Percentiles rank a stretch among this genome's conserved stretches.
phyloP scores from a whole-genome alignment of 2,888 invertebrate species.

The Agapostemon virescens region DNA sequence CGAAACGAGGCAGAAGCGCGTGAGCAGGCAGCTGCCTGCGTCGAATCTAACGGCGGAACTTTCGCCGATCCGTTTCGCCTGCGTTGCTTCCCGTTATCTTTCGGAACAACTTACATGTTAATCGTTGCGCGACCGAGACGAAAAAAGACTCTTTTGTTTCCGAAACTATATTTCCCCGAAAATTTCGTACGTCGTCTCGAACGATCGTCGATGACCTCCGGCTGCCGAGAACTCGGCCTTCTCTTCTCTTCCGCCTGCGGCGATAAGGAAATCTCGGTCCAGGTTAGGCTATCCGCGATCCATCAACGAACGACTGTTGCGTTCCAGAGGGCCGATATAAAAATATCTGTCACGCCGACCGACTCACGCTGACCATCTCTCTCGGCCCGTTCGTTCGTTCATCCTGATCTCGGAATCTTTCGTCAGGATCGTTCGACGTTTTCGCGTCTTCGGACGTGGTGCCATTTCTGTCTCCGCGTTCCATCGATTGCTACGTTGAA shows the following conservation, averaged over 20 bases:
- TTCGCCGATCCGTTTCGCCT: no score
- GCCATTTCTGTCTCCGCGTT: constrained; percentile 54
- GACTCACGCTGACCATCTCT: no score
- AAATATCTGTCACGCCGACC: constrained; percentile 52
- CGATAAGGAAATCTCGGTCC: constrained; percentile 53
- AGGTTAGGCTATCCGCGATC: not conserved
- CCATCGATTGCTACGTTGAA: constrained; percentile 54
- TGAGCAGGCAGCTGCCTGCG: no score
- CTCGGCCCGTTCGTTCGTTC: constrained; percentile 58
- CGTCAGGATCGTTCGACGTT: constrained; percentile 45
- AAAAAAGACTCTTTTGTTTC: not conserved
- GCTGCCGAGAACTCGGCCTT: not conserved
- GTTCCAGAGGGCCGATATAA: constrained; percentile 45
- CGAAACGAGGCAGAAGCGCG: constrained; percentile 49
- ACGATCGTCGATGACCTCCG: not conserved
- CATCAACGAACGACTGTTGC: constrained; percentile 54
- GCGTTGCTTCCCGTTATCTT: no score
- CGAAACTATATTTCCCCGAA: not conserved
- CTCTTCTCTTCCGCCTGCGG: not conserved
- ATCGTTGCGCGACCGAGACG: not conserved
- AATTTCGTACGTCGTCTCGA: no score
- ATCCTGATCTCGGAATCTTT: constrained; percentile 62
- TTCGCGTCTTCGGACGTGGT: constrained; percentile 20
- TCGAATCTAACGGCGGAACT: no score
- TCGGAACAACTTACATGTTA: not conserved